Conservation (phyloP, 2,888 invertebrate genomes). For the Acholoe squamosa region DNA sequence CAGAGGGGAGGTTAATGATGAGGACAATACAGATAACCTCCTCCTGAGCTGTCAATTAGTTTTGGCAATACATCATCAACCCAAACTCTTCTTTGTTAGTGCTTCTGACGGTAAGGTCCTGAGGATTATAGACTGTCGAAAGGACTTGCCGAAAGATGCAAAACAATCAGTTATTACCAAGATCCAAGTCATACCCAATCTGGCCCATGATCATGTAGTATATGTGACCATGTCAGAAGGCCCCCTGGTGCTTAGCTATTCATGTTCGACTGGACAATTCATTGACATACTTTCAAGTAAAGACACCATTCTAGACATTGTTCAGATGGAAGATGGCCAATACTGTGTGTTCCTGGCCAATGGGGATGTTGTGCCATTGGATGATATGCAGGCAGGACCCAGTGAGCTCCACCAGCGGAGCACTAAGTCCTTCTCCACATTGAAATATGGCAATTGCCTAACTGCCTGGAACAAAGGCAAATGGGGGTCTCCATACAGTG, state of each 20-base stretch:
- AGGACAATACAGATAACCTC: not conserved
- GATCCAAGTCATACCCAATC: not conserved
- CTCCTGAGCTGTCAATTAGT: not conserved
- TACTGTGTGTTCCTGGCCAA: conserved; percentile 9
- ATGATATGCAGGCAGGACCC: not conserved
- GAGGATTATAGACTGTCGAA: conserved; percentile 4
- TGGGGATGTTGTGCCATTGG: not conserved
- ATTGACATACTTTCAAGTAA: not conserved
- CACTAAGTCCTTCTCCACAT: not conserved
- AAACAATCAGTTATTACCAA: not conserved
- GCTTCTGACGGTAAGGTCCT: not conserved
- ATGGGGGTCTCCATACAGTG: conserved; percentile 30
- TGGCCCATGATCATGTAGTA: conserved; percentile 19
- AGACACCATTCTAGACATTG: conserved; percentile 18
- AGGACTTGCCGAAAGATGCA: not conserved
- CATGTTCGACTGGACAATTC: conserved; percentile 23
- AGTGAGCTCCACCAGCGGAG: not conserved
- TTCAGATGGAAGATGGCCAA: conserved; percentile 49
- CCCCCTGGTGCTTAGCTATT: conserved; percentile 30
- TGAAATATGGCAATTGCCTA: conserved; percentile 12
- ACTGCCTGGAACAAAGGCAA: conserved; percentile 47
- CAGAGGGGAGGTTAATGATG: not conserved
- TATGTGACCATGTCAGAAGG: conserved; percentile 23
- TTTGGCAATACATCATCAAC: conserved; percentile 35
- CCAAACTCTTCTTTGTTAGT: conserved; percentile 25